Base-by-base conservation (phyloP, 1,140 invertebrate genomes). In the Orius insidiosus region DNA sequence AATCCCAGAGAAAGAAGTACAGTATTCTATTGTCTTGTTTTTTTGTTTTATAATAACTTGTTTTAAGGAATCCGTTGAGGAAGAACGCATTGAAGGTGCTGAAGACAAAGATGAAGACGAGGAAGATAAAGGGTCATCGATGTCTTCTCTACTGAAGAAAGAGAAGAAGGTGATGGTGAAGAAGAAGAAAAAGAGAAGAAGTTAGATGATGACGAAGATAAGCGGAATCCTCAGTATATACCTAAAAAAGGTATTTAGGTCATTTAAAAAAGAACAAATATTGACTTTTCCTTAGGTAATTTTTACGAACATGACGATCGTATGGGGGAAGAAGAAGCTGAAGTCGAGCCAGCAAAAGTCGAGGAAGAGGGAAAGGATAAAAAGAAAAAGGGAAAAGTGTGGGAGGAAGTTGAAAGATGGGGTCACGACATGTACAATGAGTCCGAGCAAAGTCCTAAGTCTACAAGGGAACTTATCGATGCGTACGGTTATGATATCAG, bases 301-400 rank as follows among this genome's bases (percentile, higher is more conserved):
- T 96, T 96, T 63, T 97, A 95, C 58, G 90, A 97, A 56, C 90
- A 97, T 60, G 90, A 96, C 63, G 85, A 90, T 58, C 65, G 87
- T 53, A 85, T 80, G n/a, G 78, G 80, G 14, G 78, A 82, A 52
- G 62, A 46, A 43, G 41, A 24, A 7, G 15, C 19, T 38, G 45
- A 47, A 14, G 13, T 5, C 8, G 19, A 11, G 11, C 14, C 15
- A 9, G 14, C 14, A 9, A 5, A 8, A 34, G 7, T 18, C 16
- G 9, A 11, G 10, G 15, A 47, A 30, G 19, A 37, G 11, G 14
- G 14, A 3, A 37, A 46, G 18, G 34, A 37, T 3, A 30, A 10
- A 8, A 31, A 45, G 16, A 45, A 45, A 24, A 45, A 45, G 30
- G n/a, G 35, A 35, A n/a, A 24, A 24, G 32, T 45, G 15, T 15